Percentiles rank a stretch among this genome's conserved stretches.
These are phyloP conservation scores for Atrina japonica DNA, from an alignment of 2,888 invertebrate species.

Conservation along the genomic window DNA sequence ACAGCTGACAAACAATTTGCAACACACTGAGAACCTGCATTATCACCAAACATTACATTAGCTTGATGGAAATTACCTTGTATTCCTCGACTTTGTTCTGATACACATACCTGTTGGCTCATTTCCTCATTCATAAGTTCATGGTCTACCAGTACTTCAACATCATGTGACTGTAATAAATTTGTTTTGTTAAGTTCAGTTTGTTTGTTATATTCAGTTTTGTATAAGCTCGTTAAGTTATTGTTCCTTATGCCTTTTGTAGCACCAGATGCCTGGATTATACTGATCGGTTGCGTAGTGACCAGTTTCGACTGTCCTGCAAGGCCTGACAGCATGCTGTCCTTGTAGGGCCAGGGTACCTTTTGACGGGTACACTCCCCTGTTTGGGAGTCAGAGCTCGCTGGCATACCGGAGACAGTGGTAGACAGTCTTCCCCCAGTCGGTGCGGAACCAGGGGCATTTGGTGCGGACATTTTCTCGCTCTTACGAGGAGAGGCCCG, in stretches of 20 bases:
- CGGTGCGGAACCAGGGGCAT: slow-evolving; percentile 5
- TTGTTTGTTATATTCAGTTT: not conserved
- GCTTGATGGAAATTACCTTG: slow-evolving; percentile 20
- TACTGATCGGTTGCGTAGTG: not conserved
- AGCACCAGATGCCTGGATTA: not conserved
- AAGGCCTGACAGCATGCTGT: slow-evolving; percentile 11
- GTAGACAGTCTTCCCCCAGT: slow-evolving; percentile 5
- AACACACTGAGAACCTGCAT: slow-evolving; percentile 17
- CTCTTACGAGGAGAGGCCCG: slow-evolving; percentile 19
- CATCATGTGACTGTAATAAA: no score
- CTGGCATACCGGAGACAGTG: slow-evolving; percentile 2
- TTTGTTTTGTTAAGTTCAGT: no score
- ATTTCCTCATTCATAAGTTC: not conserved
- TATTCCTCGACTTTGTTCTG: not conserved
- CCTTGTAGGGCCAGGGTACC: slow-evolving; percentile 10
- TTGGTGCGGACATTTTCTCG: slow-evolving; percentile 6
- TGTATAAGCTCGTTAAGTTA: not conserved
- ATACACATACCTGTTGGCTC: not conserved
- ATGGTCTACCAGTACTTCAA: not conserved
- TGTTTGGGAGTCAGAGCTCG: slow-evolving; percentile 15
- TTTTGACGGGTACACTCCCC: slow-evolving; percentile 10
- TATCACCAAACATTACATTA: slow-evolving; percentile 11
- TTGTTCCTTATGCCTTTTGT: not conserved
- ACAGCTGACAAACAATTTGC: slow-evolving; percentile 11
- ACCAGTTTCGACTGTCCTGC: slow-evolving; percentile 23